Evolutionary conservation across 1,140 invertebrate species (phyloP).

Genomic region (Riptortus pedestris): DNA sequence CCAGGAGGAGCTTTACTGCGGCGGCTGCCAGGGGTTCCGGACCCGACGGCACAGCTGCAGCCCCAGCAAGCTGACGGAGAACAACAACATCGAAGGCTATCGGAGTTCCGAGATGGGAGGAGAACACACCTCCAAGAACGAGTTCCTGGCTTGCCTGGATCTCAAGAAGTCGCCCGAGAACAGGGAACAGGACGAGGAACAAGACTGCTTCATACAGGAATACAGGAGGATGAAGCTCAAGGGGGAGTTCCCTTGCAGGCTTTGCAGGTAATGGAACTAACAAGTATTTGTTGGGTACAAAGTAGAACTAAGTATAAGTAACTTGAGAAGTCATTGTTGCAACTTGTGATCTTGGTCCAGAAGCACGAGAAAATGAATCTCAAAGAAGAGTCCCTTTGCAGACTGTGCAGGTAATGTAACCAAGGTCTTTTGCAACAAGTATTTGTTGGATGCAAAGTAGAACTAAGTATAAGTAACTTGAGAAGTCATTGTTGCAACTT

Average conservation of each 20-base stretch:
- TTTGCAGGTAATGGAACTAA: conserved; percentile 51
- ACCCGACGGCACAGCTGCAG: background rate
- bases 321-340: too few relatives aligned
- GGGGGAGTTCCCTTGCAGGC: conserved; percentile 76
- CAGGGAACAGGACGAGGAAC: conserved; percentile 50
- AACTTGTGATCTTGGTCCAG: too few relatives aligned
- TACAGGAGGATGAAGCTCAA: conserved; percentile 74
- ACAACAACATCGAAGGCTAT: background rate
- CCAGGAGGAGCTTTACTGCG: background rate
- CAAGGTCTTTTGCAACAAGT: too few relatives aligned
- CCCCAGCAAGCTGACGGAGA: background rate
- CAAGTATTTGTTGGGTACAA: background rate
- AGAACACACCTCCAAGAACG: conserved; percentile 3
- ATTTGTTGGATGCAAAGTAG: too few relatives aligned
- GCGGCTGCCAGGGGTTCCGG: background rate
- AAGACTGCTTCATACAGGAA: conserved; percentile 66
- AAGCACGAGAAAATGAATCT: too few relatives aligned
- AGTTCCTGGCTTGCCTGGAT: background rate
- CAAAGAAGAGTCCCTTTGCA: too few relatives aligned
- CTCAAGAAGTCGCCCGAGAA: background rate
- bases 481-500: too few relatives aligned
- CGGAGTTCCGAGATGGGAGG: background rate
- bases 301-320: too few relatives aligned
- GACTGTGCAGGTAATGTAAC: too few relatives aligned
- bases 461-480: too few relatives aligned